These are phyloP conservation scores for Microcebus tavaratra DNA, from an alignment of 2,113 vertebrate genomes.

Conservation along the genomic window DNA sequence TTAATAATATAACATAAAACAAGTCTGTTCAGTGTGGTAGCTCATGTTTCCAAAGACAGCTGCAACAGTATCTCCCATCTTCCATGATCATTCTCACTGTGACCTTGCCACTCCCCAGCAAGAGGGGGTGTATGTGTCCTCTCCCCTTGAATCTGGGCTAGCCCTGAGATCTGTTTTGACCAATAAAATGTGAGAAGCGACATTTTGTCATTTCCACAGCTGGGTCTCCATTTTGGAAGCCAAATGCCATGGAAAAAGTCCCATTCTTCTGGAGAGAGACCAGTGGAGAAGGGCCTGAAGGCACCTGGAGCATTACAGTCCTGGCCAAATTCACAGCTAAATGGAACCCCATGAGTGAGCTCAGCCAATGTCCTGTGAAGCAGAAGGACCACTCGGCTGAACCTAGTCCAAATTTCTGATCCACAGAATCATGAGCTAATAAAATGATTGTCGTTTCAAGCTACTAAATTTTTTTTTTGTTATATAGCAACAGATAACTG, in stretches of 20 bases:
- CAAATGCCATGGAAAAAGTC: not conserved
- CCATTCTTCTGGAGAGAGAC: not conserved
- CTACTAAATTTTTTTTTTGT: not conserved
- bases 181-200: not conserved
- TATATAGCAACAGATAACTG: not conserved
- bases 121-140: not conserved
- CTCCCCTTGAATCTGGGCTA: not conserved
- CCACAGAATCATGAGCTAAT: not conserved
- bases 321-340: not conserved
- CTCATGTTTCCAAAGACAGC: not conserved
- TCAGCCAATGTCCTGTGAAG: not conserved
- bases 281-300: not conserved
- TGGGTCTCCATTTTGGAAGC: not conserved
- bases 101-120: not conserved
- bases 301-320: not conserved
- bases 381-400: not conserved
- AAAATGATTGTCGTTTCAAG: not conserved
- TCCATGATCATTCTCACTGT: not conserved
- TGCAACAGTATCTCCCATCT: not conserved
- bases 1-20: not conserved
- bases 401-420: not conserved
- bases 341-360: not conserved
- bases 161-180: not conserved
- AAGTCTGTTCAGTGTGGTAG: not conserved
- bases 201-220: not conserved